phyloP scores from a whole-genome alignment of 2,888 invertebrate species.

The Tipula lateralis region DNA sequence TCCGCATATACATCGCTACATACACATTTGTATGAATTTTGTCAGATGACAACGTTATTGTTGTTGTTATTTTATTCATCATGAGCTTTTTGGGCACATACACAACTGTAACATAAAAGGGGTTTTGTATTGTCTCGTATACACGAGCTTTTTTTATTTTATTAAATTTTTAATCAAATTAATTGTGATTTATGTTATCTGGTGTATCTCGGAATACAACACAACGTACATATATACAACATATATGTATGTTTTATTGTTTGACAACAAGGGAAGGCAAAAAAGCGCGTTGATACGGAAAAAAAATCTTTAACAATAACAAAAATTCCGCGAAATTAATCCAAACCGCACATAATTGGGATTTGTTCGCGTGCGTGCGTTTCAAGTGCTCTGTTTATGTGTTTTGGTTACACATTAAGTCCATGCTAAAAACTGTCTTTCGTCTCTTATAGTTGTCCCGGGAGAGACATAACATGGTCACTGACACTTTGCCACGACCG shows the following conservation, averaged over 20 bases:
- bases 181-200: constrained; percentile 24
- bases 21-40: not conserved
- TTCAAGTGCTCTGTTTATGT: not conserved
- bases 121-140: not conserved
- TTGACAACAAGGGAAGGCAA: not conserved
- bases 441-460: too few relatives aligned
- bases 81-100: not conserved
- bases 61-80: not conserved
- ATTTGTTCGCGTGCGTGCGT: not conserved
- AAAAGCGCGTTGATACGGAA: not conserved
- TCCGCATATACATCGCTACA: not conserved
- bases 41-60: not conserved
- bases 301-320: not conserved
- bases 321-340: not conserved
- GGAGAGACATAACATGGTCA: too few relatives aligned
- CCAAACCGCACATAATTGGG: not conserved
- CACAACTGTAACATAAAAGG: not conserved
- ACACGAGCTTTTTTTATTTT: constrained; percentile 3
- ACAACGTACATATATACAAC: not conserved
- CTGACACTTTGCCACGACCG: too few relatives aligned
- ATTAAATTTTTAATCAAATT: not conserved
- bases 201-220: not conserved
- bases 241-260: not conserved
- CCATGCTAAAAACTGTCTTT: too few relatives aligned
- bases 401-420: too few relatives aligned